Conservation (phyloP, 2,888 invertebrate species). For the Entomobrya proxima region DNA sequence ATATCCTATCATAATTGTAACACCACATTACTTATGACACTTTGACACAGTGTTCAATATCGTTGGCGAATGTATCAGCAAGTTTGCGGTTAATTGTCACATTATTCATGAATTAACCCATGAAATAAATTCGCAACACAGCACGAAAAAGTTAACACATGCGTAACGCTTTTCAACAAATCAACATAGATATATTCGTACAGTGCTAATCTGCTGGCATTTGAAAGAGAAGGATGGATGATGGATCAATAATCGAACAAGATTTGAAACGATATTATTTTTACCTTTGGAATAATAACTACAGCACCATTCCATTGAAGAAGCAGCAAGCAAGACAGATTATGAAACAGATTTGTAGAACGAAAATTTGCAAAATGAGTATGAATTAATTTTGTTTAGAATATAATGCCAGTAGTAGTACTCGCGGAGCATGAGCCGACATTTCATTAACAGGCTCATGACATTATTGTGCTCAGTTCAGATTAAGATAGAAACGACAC, state of each 20-base stretch:
- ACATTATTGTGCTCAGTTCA: background rate
- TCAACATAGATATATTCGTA: slow-evolving; percentile 29
- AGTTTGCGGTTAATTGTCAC: slow-evolving; percentile 23
- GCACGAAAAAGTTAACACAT: slow-evolving; percentile 12
- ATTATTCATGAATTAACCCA: background rate
- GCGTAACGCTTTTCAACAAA: slow-evolving; percentile 26
- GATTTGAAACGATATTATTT: slow-evolving; percentile 16
- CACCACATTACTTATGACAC: background rate
- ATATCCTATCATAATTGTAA: too few species aligned
- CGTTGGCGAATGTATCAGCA: background rate
- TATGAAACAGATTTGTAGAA: background rate
- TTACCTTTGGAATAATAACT: slow-evolving; percentile 27
- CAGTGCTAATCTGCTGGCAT: slow-evolving; percentile 24
- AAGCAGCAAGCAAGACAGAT: background rate
- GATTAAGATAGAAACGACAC: background rate
- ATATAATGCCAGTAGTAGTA: background rate
- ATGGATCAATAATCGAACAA: slow-evolving; percentile 44
- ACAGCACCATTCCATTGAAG: slow-evolving; percentile 11
- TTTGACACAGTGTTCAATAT: background rate
- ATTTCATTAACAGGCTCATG: slow-evolving; percentile 56
- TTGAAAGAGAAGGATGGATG: slow-evolving; percentile 43
- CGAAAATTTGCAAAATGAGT: background rate
- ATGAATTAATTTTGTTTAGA: slow-evolving; percentile 26
- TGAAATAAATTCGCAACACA: slow-evolving; percentile 2
- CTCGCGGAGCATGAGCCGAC: slow-evolving; percentile 42